These are phyloP conservation scores for Odontamblyopus lacepedii DNA, from an alignment of 2,797 vertebrate species.

Conservation along the genomic window DNA sequence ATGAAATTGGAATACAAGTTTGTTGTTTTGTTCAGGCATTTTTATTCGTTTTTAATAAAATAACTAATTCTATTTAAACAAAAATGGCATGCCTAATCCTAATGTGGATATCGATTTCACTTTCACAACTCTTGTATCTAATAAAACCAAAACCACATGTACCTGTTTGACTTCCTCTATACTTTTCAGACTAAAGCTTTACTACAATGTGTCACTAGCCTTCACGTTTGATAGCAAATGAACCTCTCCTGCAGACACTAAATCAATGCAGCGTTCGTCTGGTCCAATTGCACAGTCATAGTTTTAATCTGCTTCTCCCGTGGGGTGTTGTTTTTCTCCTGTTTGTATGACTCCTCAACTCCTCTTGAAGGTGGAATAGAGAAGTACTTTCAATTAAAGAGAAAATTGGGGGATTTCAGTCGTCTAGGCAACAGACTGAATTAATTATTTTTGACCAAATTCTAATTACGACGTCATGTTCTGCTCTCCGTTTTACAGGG, in stretches of 20 bases:
- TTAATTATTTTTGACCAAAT: conserved; percentile 39
- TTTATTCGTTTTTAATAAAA: too few relatives aligned
- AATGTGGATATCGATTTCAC: not conserved
- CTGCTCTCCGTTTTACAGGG: conserved; percentile 37
- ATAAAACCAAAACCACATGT: not conserved
- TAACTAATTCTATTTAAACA: too few relatives aligned
- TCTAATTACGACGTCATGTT: conserved; percentile 39
- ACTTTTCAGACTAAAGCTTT: not conserved
- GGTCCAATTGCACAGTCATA: conserved; percentile 3
- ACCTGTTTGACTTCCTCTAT: not conserved
- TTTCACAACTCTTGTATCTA: not conserved
- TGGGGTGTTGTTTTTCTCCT: not conserved
- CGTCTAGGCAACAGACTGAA: conserved; percentile 28
- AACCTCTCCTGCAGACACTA: conserved; percentile 10
- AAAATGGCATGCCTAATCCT: too few relatives aligned
- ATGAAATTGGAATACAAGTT: too few relatives aligned
- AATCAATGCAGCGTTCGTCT: conserved; percentile 5
- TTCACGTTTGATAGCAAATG: conserved; percentile 1
- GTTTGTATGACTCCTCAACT: conserved; percentile 3
- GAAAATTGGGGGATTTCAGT: conserved; percentile 19
- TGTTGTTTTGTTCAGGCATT: too few relatives aligned
- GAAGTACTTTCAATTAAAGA: conserved; percentile 21
- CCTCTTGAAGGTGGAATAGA: conserved; percentile 4
- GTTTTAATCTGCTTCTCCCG: not conserved
- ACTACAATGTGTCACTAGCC: not conserved